Base-by-base conservation (phyloP, 2,113 vertebrate species). In the Stigmatopora argus region DNA sequence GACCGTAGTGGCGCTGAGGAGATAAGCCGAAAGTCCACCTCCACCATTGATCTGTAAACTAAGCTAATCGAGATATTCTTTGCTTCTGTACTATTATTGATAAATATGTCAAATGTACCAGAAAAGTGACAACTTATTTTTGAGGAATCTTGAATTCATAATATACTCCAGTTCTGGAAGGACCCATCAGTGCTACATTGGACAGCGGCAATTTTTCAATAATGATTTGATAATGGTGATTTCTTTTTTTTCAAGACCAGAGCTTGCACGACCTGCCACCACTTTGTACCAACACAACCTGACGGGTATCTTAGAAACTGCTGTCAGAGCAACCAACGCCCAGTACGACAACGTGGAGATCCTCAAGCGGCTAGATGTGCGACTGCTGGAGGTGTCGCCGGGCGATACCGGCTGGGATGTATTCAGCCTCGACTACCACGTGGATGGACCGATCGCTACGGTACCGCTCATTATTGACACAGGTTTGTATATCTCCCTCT, bases 391-490 rank as follows among this genome's bases (percentile, higher is more conserved):
- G 94, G 96, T 99, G n/a, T 98, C 97, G 71, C 94, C 96, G 18
- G 97, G 97, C 13, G 96, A 98, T 72, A 98, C 97, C 1, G 97
- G 97, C 15, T 99, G 97, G 97, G 97, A 98, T 56, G 97, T 99
- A 49, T 99, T 99, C 88, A 98, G 96, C 73, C 89, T 99, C 71
- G 97, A 99, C 75, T 99, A 99, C 78, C 97, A 99, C 0, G 97
- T 98, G 0, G 96, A 99, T 9, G 97, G 97, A 41, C 97, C 97
- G 1, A 98, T 99, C 66, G 94, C 97, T 64, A 99, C 97, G 71
- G 97, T 99, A 94, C 75, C 18, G 8, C 18, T n/a, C 51, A 19
- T 4, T 53, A 17, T 7, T 46, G 4, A 31, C 18, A 11, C 19
- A 17, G 0, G 19, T 10, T 46, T 15, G 4, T 23, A 26, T 26